Percentiles rank a stretch among this genome's conserved stretches.
These are phyloP conservation scores for Crenuchus spilurus DNA, from an alignment of 2,797 vertebrate species.

Conservation along the genomic window DNA sequence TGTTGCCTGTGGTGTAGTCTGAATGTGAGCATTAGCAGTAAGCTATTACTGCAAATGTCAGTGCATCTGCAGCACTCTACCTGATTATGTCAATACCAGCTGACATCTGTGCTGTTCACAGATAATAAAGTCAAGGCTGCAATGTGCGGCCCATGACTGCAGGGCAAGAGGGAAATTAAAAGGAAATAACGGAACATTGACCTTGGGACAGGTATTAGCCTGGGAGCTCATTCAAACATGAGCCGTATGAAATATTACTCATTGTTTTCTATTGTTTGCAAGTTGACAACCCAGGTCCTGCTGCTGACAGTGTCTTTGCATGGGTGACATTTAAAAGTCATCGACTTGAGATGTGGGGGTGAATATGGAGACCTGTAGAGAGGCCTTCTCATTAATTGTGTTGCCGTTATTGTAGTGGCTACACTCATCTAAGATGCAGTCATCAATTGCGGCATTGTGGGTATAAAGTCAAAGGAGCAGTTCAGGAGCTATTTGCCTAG, in stretches of 20 bases:
- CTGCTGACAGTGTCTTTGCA: not conserved
- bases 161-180: slow-evolving; percentile 67
- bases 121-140: slow-evolving; percentile 53
- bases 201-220: slow-evolving; percentile 48
- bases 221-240: slow-evolving; percentile 29
- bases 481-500: not conserved
- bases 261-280: slow-evolving; percentile 48
- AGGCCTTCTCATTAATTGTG: slow-evolving; percentile 14
- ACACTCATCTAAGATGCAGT: not conserved
- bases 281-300: not conserved
- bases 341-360: not conserved
- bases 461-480: not conserved
- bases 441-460: not conserved
- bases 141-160: slow-evolving; percentile 36
- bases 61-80: slow-evolving; percentile 68
- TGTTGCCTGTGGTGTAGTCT: slow-evolving; percentile 56
- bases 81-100: slow-evolving; percentile 71
- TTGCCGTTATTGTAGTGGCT: not conserved
- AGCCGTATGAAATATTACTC: slow-evolving; percentile 25
- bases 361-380: slow-evolving; percentile 17
- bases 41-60: slow-evolving; percentile 73
- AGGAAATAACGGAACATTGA: slow-evolving; percentile 66
- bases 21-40: slow-evolving; percentile 72
- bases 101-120: slow-evolving; percentile 59
- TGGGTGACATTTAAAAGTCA: slow-evolving; percentile 22